Evolutionary conservation across 2,113 vertebrate genomes (phyloP).

Genomic region (Chionodraco myersi): DNA sequence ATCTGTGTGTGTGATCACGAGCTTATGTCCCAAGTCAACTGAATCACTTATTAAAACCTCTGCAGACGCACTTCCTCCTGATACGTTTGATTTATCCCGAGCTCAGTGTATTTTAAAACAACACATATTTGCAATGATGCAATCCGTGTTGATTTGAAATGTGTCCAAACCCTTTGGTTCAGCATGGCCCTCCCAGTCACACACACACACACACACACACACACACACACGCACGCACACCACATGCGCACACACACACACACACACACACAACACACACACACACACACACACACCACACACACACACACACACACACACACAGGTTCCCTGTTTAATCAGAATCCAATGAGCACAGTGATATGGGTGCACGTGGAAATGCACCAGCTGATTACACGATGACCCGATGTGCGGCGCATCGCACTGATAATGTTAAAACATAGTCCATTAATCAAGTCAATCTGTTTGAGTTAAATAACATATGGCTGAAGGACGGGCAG

Average conservation of each 20-base stretch:
- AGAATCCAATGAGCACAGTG: constrained; percentile 1
- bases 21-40: constrained; percentile 12
- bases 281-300: too few species aligned
- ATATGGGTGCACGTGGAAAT: not conserved
- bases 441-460: not conserved
- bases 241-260: too few species aligned
- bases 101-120: not conserved
- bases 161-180: constrained; percentile 17
- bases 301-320: too few species aligned
- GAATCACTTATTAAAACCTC: constrained; percentile 20
- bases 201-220: not conserved
- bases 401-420: not conserved
- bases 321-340: not conserved
- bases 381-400: not conserved
- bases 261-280: too few species aligned
- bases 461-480: constrained; percentile 1
- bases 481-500: not conserved
- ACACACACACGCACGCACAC: too few species aligned
- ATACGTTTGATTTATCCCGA: not conserved
- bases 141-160: constrained; percentile 3
- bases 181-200: not conserved
- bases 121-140: constrained; percentile 31
- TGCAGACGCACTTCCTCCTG: constrained; percentile 17
- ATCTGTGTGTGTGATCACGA: constrained; percentile 7
- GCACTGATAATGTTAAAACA: constrained; percentile 2